Evolutionary conservation across 2,888 invertebrate genomes (phyloP).

Genomic region (Heliconius erato): DNA sequence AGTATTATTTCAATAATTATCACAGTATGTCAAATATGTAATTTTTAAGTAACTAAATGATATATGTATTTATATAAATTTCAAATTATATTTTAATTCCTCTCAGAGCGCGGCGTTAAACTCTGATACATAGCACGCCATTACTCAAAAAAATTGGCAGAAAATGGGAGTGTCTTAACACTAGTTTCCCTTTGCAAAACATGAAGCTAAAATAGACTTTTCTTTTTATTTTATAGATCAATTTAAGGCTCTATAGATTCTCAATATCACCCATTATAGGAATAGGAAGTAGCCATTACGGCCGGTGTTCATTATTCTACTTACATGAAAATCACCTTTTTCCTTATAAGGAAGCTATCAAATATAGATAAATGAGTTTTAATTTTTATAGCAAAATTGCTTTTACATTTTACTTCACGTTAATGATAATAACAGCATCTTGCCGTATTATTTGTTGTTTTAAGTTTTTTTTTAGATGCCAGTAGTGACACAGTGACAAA

Average conservation of each 20-base stretch:
- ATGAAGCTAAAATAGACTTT: background rate
- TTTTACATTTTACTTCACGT: background rate
- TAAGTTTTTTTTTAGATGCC: too few relatives aligned
- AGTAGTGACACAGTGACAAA: too few relatives aligned
- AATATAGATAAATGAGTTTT: constrained; percentile 16
- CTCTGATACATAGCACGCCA: too few relatives aligned
- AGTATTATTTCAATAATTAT: too few relatives aligned
- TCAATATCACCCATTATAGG: constrained; percentile 6
- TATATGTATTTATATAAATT: too few relatives aligned
- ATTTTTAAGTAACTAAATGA: too few relatives aligned
- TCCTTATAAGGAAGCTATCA: constrained; percentile 16
- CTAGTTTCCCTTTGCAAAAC: too few relatives aligned
- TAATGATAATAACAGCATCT: background rate
- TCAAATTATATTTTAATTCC: too few relatives aligned
- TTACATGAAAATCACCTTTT: constrained; percentile 14
- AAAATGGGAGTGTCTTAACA: too few relatives aligned
- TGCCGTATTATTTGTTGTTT: background rate
- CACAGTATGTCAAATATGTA: too few relatives aligned
- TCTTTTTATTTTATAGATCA: constrained; percentile 7
- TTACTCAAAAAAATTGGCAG: too few relatives aligned
- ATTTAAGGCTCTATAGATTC: constrained; percentile 18
- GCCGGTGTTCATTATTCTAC: constrained; percentile 16
- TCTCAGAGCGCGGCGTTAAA: too few relatives aligned
- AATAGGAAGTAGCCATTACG: constrained; percentile 17
- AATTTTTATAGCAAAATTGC: constrained; percentile 2